Evolutionary conservation across 1,140 invertebrate genomes (phyloP).

Genomic region (Psix sp.): DNA sequence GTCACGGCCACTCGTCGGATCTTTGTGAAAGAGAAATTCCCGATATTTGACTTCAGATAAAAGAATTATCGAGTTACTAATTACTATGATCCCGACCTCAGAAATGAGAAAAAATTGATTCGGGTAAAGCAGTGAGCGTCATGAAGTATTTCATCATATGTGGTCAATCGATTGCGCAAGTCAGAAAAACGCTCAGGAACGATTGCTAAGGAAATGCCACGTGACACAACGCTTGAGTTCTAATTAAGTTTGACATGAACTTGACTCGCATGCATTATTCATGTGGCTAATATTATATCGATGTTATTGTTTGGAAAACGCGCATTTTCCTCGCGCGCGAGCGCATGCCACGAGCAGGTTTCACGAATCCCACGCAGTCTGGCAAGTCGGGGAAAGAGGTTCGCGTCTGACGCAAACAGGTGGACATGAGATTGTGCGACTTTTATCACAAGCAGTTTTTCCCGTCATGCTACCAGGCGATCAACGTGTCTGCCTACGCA

Average conservation of each 20-base stretch:
- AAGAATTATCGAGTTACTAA: slow-evolving; percentile 14
- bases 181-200: too few species aligned
- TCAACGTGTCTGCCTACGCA: slow-evolving; percentile 40
- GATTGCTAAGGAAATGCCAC: too few species aligned
- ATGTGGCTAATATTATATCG: slow-evolving; percentile 12
- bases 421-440: slow-evolving; percentile 43
- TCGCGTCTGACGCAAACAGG: slow-evolving; percentile 55
- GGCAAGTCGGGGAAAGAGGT: slow-evolving; percentile 34
- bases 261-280: slow-evolving; percentile 29
- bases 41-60: slow-evolving; percentile 25
- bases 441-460: slow-evolving; percentile 44
- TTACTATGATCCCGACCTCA: not conserved
- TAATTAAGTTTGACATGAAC: too few species aligned
- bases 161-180: too few species aligned
- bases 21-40: too few species aligned
- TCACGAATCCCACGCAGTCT: slow-evolving; percentile 45
- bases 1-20: slow-evolving; percentile 28
- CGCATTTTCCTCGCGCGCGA: slow-evolving; percentile 27
- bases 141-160: too few species aligned
- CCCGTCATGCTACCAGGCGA: slow-evolving; percentile 28
- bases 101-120: too few species aligned
- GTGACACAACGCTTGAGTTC: too few species aligned
- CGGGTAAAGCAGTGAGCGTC: too few species aligned
- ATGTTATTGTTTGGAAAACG: slow-evolving; percentile 30
- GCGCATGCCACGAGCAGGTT: slow-evolving; percentile 10